Evolutionary conservation across 2,797 vertebrate species (phyloP).

Genomic region (Luscinia luscinia): DNA sequence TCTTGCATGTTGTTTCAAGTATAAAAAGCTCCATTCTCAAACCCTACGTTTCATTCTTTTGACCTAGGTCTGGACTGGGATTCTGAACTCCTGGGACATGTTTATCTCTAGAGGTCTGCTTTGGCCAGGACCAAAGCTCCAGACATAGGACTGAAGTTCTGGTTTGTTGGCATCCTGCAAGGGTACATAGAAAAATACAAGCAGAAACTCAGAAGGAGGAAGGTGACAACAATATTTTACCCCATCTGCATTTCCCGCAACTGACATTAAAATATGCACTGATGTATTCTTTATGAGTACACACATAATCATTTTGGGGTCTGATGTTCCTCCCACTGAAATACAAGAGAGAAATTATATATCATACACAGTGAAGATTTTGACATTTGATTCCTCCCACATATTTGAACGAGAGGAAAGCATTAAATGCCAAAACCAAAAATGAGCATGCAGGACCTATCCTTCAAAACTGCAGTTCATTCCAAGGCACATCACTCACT

Average conservation of each 20-base stretch:
- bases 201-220: background rate
- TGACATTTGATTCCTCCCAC: slow-evolving; percentile 57
- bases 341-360: slow-evolving; percentile 57
- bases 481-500: slow-evolving; percentile 25
- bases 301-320: slow-evolving; percentile 61
- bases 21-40: background rate
- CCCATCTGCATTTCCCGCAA: slow-evolving; percentile 19
- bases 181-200: background rate
- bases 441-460: slow-evolving; percentile 23
- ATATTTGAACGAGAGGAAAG: slow-evolving; percentile 49
- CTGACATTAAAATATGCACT: slow-evolving; percentile 47
- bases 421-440: slow-evolving; percentile 65
- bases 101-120: background rate
- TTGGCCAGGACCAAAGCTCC: background rate
- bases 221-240: slow-evolving; percentile 50
- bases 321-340: slow-evolving; percentile 58
- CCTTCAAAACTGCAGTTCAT: slow-evolving; percentile 20
- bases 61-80: background rate
- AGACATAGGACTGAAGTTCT: background rate
- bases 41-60: background rate
- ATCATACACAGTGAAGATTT: slow-evolving; percentile 49
- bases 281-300: slow-evolving; percentile 29
- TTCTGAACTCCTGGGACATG: background rate
- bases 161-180: background rate
- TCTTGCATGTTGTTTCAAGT: background rate